phyloP scores from a whole-genome alignment of 2,888 invertebrate genomes.

The Acanthosepion pharaonis region DNA sequence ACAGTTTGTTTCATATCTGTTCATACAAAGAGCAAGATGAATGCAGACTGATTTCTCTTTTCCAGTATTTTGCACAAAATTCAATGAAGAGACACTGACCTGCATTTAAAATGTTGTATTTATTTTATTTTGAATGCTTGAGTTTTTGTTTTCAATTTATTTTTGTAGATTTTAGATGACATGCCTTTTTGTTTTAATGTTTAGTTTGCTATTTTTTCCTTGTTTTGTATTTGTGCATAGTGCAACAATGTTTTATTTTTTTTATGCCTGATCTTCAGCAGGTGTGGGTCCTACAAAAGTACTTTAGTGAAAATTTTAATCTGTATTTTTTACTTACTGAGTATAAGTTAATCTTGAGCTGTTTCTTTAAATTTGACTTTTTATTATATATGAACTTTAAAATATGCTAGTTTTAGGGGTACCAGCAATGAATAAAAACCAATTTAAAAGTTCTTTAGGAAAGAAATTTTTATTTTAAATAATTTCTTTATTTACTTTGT shows the following conservation, averaged over 20 bases:
- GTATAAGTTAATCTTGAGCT: no score
- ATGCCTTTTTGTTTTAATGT: background rate
- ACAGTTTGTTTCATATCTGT: background rate
- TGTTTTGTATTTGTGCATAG: background rate
- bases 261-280: background rate
- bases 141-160: background rate
- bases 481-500: no score
- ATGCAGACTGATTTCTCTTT: background rate
- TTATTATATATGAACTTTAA: no score
- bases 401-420: no score
- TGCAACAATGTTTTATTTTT: constrained; percentile 18
- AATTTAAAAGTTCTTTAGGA: no score
- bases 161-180: background rate
- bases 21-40: background rate
- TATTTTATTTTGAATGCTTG: background rate
- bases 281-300: background rate
- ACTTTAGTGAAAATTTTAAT: background rate
- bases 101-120: background rate
- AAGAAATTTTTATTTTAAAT: no score
- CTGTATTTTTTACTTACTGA: no score
- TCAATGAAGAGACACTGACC: background rate
- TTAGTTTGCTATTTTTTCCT: background rate
- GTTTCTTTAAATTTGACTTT: no score
- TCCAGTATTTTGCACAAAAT: background rate
- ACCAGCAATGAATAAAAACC: no score